Evolutionary conservation across 53 echinoderm and acorn worm genomes (phyloP).

Genomic region (Apostichopus leukothele): DNA sequence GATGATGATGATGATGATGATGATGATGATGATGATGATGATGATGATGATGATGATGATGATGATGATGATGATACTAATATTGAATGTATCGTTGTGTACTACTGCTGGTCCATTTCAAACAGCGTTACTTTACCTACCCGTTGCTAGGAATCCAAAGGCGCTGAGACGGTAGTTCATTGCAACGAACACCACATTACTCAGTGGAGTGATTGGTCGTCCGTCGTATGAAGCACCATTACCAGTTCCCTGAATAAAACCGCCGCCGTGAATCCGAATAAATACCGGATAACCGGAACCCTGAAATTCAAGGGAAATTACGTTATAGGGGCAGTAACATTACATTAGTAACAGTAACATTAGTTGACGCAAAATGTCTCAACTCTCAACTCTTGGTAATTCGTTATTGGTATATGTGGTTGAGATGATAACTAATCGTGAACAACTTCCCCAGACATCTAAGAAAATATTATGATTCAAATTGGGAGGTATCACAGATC

Average conservation of each 20-base stretch:
- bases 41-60: neutral
- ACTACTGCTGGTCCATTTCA: no score
- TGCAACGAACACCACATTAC: constrained; percentile 53
- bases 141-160: constrained; percentile 65
- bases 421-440: no score
- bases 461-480: no score
- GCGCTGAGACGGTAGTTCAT: constrained; percentile 58
- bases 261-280: constrained; percentile 65
- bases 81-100: neutral
- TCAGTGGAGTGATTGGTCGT: constrained; percentile 23
- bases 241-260: constrained; percentile 52
- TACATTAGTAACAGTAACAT: no score
- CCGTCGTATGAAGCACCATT: constrained; percentile 48
- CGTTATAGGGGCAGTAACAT: no score
- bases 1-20: constrained; percentile 16
- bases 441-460: no score
- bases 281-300: constrained; percentile 53
- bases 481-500: no score
- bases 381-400: no score
- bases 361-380: no score
- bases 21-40: constrained; percentile 16
- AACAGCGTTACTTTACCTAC: neutral
- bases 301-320: constrained; percentile 1
- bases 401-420: no score
- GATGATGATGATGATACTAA: no score